These are phyloP conservation scores for Petroica traversi DNA, from an alignment of 2,113 vertebrate species.

Conservation along the genomic window DNA sequence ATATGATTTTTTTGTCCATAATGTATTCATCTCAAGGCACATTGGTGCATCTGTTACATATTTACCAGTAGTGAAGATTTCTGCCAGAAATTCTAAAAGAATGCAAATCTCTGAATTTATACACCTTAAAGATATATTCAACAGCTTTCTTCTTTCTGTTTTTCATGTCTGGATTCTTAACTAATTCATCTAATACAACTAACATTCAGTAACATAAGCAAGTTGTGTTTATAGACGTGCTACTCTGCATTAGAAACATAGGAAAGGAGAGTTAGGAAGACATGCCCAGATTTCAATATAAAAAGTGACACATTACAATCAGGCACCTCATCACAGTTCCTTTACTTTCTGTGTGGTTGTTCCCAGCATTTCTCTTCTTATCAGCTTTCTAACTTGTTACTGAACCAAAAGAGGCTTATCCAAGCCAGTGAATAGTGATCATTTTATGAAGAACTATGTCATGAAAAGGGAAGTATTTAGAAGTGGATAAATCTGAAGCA, in stretches of 20 bases:
- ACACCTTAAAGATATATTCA: background rate
- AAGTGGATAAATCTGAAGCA: background rate
- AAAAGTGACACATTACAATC: background rate
- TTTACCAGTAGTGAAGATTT: conserved; percentile 22
- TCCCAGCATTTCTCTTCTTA: background rate
- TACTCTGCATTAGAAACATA: background rate
- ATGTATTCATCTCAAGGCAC: conserved; percentile 61
- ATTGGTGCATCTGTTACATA: conserved; percentile 65
- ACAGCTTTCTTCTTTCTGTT: background rate
- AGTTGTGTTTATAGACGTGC: background rate
- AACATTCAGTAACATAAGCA: background rate
- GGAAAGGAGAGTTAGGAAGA: background rate
- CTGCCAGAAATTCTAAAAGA: background rate
- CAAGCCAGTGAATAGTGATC: background rate
- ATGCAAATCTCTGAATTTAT: background rate
- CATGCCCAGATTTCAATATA: background rate
- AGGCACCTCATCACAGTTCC: background rate
- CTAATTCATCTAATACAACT: background rate
- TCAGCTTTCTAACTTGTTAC: background rate
- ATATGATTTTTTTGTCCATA: conserved; percentile 54
- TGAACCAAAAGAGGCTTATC: background rate
- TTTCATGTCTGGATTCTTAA: background rate
- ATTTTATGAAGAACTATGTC: background rate
- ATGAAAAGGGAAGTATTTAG: background rate
- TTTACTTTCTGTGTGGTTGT: background rate